phyloP scores from a whole-genome alignment of 1,140 invertebrate genomes.

The Globodera ellingtonae region DNA sequence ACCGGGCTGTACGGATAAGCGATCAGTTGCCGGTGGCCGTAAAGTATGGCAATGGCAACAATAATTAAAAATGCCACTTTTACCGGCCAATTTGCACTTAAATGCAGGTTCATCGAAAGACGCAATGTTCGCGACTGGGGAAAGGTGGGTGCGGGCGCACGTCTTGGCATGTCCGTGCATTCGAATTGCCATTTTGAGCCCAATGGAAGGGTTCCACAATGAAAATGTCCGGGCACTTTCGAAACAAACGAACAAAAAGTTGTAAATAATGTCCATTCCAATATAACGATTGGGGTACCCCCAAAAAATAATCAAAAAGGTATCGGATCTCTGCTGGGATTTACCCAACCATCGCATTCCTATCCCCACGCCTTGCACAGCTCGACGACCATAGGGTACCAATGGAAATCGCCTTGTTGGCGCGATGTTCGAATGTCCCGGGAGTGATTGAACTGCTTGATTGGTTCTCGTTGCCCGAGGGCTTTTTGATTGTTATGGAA shows the following conservation, averaged over 20 bases:
- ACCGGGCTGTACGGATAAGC: conserved; percentile 64
- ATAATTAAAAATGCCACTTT: background rate
- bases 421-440: conserved; percentile 64
- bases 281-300: background rate
- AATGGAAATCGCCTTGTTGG: conserved; percentile 67
- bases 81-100: background rate
- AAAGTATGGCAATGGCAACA: conserved; percentile 38
- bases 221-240: too few relatives aligned
- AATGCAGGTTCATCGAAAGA: conserved; percentile 65
- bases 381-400: conserved; percentile 61
- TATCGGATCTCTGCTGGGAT: background rate
- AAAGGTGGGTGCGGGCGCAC: conserved; percentile 47
- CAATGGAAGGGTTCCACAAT: too few relatives aligned
- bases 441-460: conserved; percentile 68
- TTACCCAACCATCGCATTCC: background rate
- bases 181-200: background rate
- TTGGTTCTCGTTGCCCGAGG: conserved; percentile 65
- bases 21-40: conserved; percentile 67
- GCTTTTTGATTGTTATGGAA: conserved; percentile 68
- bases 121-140: conserved; percentile 68
- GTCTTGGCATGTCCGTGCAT: too few relatives aligned
- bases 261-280: too few relatives aligned
- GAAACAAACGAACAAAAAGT: too few relatives aligned
- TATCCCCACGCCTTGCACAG: conserved; percentile 10
- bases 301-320: conserved; percentile 16